Evolutionary conservation across 2,888 invertebrate species (phyloP), one percentile per base, ranked within the genome.

Genomic region (Rhingia rostrata): DNA sequence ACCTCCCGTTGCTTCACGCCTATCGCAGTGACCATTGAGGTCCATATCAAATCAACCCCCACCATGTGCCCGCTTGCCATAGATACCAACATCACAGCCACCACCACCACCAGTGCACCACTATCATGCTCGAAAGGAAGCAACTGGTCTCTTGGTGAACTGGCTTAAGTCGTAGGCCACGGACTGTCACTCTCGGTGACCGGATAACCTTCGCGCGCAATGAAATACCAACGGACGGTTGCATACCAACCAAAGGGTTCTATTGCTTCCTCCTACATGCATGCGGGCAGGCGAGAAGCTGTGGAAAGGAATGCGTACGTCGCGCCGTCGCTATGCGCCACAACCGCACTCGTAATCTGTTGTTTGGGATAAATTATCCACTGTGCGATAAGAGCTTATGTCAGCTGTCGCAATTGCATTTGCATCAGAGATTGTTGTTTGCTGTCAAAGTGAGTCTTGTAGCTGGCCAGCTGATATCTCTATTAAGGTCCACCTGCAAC

Each of bases 151-250:
- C 70, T 67, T 58, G 51, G 37, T 51, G 41, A 12, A 49, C 45
- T 7, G 10, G 35, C 43, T 74, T 51, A 60, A 67, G 54, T 63
- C 56, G 47, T 33, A 45, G 39, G 51, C 78, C 54, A 67, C 63
- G 67, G 22, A 67, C 73, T 83, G 73, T 69, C 83, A 83, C 63
- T 74, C 51, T 47, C n/a, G 41, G 41, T 74, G 83, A 83, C 78
- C 83, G 73, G 83, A 67, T 78, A 78, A 79, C 83, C 83, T 83
- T 83, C 79, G 64, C 45, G 9, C 51, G 3, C 51, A 53, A 51
- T 63, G 12, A 61, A 56, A 58, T 72, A 61, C 49, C 63, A 58
- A 72, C 63, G 12, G 61, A 51, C 47, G 45, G 58, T 32, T 67
- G 61, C 64, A 64, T 77, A 35, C 56, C 72, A 72, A 43, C 32